Evolutionary conservation across 2,797 vertebrate species (phyloP).

Genomic region (Sebastes kiyomatsui): DNA sequence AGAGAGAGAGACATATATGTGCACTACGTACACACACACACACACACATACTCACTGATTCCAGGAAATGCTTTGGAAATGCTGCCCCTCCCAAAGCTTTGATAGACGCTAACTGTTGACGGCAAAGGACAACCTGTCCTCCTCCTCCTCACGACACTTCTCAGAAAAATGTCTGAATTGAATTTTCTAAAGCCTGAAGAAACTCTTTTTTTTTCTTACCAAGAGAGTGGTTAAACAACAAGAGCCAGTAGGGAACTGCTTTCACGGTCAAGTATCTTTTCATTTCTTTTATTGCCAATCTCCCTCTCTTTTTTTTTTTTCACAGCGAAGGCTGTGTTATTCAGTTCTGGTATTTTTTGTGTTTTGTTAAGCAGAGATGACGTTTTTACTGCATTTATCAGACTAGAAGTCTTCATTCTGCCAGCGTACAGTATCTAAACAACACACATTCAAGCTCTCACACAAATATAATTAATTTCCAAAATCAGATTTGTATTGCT

Average conservation of each 20-base stretch:
- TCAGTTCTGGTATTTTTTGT: not conserved
- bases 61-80: constrained; percentile 53
- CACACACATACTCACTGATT: constrained; percentile 16
- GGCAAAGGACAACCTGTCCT: constrained; percentile 17
- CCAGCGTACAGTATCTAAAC: not conserved
- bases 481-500: not conserved
- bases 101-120: not conserved
- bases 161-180: not conserved
- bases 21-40: not conserved
- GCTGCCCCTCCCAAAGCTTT: constrained; percentile 19
- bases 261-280: not conserved
- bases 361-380: not conserved
- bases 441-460: not conserved
- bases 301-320: not conserved
- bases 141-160: not conserved
- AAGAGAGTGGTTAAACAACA: not conserved
- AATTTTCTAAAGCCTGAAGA: not conserved
- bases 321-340: not conserved
- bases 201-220: not conserved
- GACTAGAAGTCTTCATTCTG: not conserved
- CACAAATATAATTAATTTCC: not conserved
- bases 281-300: not conserved
- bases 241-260: not conserved
- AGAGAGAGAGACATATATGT: not conserved
- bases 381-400: not conserved